A percentile compares a stretch with the other conserved stretches of the same genome.
These are phyloP conservation scores for Philereme vetulata DNA, from an alignment of 2,888 invertebrate species.

Conservation along the genomic window DNA sequence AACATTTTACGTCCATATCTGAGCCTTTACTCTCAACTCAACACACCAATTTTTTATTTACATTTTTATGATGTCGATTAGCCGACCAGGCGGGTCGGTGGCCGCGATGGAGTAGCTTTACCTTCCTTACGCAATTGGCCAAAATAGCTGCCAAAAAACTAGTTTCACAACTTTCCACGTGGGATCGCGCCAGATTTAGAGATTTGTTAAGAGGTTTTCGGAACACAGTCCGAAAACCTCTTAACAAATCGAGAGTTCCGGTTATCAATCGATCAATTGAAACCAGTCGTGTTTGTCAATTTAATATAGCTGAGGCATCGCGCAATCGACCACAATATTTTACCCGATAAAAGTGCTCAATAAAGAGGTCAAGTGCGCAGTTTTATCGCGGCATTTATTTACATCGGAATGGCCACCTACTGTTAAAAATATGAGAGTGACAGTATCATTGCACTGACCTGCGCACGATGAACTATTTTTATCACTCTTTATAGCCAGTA, in stretches of 20 bases:
- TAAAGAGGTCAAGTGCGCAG: conserved; percentile 69
- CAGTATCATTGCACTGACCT: conserved; percentile 59
- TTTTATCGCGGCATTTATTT: conserved; percentile 55
- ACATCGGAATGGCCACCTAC: conserved; percentile 48
- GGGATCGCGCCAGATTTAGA: conserved; percentile 53
- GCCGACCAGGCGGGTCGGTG: conserved; percentile 61
- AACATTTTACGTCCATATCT: conserved; percentile 45
- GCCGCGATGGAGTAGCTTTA: conserved; percentile 59
- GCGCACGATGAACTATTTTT: conserved; percentile 46
- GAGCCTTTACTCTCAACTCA: conserved; percentile 42
- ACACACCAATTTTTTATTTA: conserved; percentile 71
- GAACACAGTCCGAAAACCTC: conserved; percentile 25
- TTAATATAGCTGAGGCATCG: conserved; percentile 42
- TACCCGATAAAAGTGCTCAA: conserved; percentile 58
- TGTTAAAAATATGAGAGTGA: conserved; percentile 45
- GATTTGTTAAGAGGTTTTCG: no score
- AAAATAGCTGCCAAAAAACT: conserved; percentile 76
- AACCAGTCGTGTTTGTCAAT: conserved; percentile 41
- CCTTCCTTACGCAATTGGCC: conserved; percentile 72
- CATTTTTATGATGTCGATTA: conserved; percentile 71
- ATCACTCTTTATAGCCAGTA: conserved; percentile 35
- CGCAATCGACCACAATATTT: conserved; percentile 50
- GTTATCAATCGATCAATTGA: conserved; percentile 29
- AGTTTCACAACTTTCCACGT: conserved; percentile 60
- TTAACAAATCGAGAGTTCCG: conserved; percentile 26